Base-by-base conservation (phyloP, 2,797 vertebrate genomes). In the Gymnothorax javanicus region DNA sequence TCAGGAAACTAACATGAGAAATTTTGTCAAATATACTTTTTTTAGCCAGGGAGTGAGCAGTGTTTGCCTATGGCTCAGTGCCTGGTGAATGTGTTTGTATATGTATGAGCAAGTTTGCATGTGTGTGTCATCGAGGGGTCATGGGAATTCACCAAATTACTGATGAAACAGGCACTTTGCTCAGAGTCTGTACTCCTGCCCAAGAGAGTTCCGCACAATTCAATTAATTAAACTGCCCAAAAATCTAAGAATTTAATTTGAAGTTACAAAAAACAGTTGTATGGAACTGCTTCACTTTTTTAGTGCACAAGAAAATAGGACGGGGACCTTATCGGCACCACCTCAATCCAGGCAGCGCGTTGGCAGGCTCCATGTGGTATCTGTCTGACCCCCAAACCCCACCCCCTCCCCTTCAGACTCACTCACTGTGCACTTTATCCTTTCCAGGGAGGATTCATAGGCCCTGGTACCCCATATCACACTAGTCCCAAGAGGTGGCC, bases 391-490 rank as follows among this genome's bases (percentile, higher is more conserved):
- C 50, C 73, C 88, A 43, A 43, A 43, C 84, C 85, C 85, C 83
- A 0, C 11, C 12, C 77, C 33, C 27, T 5, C 27, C 71, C 71
- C 13, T 12, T 4, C 71, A 9, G 7, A 73, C n/a, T 33, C 71
- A 12, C 71, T 58, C 81, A 59, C 0, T 50, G 0, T 88, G 15
- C 25, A 52, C 23, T 85, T 94, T 94, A 94, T 94, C 92, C 12
- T 58, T 58, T 25, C 0, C 2, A 9, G 93, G 88, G 88, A 93
- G 90, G 85, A 84, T 87, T 25, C 0, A 1, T 4, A 91, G 87
- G 87, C 93, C 89, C 79, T 86, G 0, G 2, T 64, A 0, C 23
- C 89, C 91, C 91, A 87, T 92, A 92, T 90, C 90, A 81, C 88
- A 75, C 92, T 87, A 87, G 89, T 88, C 85, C 17, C 0, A 82